These are phyloP conservation scores for Lottia gigantea DNA, from an alignment of 2,888 invertebrate genomes.

Conservation along the genomic window DNA sequence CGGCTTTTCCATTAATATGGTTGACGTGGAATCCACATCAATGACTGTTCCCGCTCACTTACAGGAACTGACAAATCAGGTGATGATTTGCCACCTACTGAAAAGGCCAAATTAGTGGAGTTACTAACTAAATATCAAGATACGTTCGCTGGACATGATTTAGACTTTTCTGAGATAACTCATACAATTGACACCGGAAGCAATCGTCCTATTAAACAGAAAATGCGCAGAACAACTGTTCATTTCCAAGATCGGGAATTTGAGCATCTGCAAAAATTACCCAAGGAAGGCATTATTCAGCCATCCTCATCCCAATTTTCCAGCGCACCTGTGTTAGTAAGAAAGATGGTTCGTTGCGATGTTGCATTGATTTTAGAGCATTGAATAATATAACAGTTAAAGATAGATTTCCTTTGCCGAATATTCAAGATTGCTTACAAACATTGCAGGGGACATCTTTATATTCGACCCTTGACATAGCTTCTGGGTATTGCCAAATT, in stretches of 20 bases:
- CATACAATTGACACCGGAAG: constrained; percentile 1
- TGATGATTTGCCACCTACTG: no score
- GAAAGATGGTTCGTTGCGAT: background rate
- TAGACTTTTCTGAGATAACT: background rate
- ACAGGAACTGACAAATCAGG: no score
- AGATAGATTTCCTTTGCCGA: no score
- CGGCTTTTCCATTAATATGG: no score
- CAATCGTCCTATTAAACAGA: background rate
- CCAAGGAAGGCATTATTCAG: constrained; percentile 7
- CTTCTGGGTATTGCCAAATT: constrained; percentile 32
- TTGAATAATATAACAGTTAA: no score
- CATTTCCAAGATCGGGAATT: constrained; percentile 9
- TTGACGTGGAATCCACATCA: no score
- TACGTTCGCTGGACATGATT: constrained; percentile 9
- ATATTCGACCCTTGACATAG: no score
- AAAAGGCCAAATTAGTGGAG: background rate
- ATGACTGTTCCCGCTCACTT: no score
- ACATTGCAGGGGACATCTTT: no score
- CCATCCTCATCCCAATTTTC: constrained; percentile 4
- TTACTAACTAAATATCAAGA: constrained; percentile 8
- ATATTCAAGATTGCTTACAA: no score
- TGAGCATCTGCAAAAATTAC: constrained; percentile 10
- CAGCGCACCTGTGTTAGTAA: background rate
- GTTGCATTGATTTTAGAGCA: no score
- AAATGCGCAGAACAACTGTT: constrained; percentile 9